Conservation (phyloP, 2,888 invertebrate species). For the Oligia latruncula region DNA sequence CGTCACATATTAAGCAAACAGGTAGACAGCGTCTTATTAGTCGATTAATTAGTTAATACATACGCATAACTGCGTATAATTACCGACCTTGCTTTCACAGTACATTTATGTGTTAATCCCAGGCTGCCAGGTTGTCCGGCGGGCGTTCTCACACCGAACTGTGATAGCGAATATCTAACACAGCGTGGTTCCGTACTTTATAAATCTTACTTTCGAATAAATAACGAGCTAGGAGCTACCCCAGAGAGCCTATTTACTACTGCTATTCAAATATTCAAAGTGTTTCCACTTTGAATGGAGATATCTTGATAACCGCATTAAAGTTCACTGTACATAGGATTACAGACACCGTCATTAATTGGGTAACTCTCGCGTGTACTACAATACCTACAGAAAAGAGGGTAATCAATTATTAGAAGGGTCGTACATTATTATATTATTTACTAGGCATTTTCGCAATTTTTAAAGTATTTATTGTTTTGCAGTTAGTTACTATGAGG, state of each 20-base stretch:
- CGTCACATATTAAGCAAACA: conserved; percentile 27
- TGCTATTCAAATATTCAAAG: conserved; percentile 64
- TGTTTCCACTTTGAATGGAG: conserved; percentile 58
- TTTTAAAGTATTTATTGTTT: neutral
- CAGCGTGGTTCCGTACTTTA: conserved; percentile 68
- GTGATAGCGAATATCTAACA: conserved; percentile 64
- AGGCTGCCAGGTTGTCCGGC: conserved; percentile 27
- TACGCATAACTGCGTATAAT: conserved; percentile 47
- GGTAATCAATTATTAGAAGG: neutral
- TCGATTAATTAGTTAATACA: conserved; percentile 53
- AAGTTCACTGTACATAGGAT: conserved; percentile 39
- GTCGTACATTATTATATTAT: neutral
- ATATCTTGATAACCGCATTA: conserved; percentile 60
- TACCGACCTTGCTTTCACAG: conserved; percentile 56
- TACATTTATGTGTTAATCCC: conserved; percentile 62
- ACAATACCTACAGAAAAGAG: neutral
- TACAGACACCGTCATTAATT: conserved; percentile 27
- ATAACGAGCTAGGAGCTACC: conserved; percentile 64
- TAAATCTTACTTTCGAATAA: conserved; percentile 71
- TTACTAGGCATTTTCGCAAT: no score
- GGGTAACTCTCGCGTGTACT: neutral
- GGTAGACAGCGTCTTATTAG: conserved; percentile 32
- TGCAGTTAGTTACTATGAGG: neutral
- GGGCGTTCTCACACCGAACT: conserved; percentile 53
- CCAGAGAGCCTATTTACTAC: conserved; percentile 60